Evolutionary conservation across 35 echinoderm and acorn worm genomes (phyloP).

Genomic region (Lytechinus variegatus): DNA sequence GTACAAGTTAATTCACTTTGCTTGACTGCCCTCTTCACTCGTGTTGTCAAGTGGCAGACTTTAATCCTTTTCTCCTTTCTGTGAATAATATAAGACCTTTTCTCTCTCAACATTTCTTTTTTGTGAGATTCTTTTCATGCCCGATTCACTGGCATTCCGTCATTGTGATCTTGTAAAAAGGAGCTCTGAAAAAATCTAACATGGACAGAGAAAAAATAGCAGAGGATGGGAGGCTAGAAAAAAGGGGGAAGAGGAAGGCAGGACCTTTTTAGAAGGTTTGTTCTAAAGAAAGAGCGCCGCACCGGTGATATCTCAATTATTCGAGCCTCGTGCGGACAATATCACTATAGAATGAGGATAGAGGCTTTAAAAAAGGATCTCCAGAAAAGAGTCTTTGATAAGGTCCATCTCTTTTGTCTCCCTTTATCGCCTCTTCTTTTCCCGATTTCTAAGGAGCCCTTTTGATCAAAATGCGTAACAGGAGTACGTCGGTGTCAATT

Average conservation of each 20-base stretch:
- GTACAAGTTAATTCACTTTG: not conserved
- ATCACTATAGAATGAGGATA: not conserved
- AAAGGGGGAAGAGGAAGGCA: not conserved
- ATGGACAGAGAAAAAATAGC: slow-evolving; percentile 11
- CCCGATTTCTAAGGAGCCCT: not conserved
- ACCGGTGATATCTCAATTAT: slow-evolving; percentile 54
- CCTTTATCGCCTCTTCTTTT: slow-evolving; percentile 39
- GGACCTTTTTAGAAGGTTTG: not conserved
- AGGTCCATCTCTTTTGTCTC: slow-evolving; percentile 20
- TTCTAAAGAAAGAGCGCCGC: not conserved
- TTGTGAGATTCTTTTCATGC: slow-evolving; percentile 28
- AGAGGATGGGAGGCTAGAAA: not conserved
- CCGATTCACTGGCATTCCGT: slow-evolving; percentile 32
- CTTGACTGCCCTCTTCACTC: not conserved
- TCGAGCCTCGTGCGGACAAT: slow-evolving; percentile 32
- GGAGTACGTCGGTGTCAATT: slow-evolving; percentile 10
- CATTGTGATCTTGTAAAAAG: slow-evolving; percentile 42
- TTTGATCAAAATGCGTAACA: slow-evolving; percentile 40
- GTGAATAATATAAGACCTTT: slow-evolving; percentile 6
- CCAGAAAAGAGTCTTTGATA: slow-evolving; percentile 25
- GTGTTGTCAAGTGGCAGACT: slow-evolving; percentile 9
- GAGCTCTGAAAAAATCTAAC: slow-evolving; percentile 23
- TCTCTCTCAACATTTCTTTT: not conserved
- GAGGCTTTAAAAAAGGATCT: slow-evolving; percentile 21
- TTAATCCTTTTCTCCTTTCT: slow-evolving; percentile 16